Conservation (phyloP, 92 coral and sea anemone species). For the Porites lobata region DNA sequence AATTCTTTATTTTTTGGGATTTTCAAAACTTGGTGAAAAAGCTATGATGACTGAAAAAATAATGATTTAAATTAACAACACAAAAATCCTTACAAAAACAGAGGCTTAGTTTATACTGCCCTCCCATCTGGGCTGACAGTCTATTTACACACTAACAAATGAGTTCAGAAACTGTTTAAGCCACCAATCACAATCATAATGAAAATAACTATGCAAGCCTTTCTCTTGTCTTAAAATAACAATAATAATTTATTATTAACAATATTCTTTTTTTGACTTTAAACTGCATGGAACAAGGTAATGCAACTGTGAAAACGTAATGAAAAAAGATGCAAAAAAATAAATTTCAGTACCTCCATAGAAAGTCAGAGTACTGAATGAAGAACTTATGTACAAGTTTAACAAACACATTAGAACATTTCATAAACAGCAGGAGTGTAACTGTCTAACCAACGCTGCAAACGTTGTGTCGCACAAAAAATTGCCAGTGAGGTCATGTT, state of each 20-base stretch:
- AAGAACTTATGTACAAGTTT: slow-evolving; percentile 12
- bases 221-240: background rate
- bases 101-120: slow-evolving; percentile 10
- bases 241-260: background rate
- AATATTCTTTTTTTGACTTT: background rate
- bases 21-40: too few species aligned
- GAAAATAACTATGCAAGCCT: background rate
- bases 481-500: background rate
- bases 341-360: background rate
- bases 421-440: background rate
- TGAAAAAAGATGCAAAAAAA: background rate
- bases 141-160: slow-evolving; percentile 13
- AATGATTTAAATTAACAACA: background rate
- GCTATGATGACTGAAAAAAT: too few species aligned
- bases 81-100: background rate
- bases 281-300: background rate
- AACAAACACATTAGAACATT: background rate
- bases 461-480: background rate
- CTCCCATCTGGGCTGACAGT: slow-evolving; percentile 4
- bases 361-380: background rate
- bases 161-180: background rate
- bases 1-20: too few species aligned
- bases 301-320: background rate
- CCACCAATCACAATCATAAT: background rate
- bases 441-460: too few species aligned